Base-by-base conservation (phyloP, 2,888 invertebrate species). In the Ommatoiulus sabulosus region DNA sequence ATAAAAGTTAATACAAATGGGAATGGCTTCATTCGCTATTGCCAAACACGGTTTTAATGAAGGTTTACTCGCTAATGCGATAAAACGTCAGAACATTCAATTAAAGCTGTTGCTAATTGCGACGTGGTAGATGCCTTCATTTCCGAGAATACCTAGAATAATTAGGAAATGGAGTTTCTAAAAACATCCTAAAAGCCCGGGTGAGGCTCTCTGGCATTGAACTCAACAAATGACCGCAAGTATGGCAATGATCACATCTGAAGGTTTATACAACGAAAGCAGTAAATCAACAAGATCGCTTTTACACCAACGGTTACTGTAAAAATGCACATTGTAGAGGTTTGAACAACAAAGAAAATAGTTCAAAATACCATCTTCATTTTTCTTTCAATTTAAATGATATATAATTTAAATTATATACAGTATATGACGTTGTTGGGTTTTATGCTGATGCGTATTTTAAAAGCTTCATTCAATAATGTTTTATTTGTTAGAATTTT, bases 61-160 rank as follows among this genome's bases (percentile, higher is more conserved):
- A 80, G 80, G 80, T 80, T 80, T 80, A 80, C 35, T 80, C 80
- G 80, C 35, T 80, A 80, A 80, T 80, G 80, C 80, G 80, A 80
- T 80, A 80, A 80, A 80, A 24, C 80, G 80, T 35, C 35, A 43
- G 80, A 35, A 35, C 80, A 80, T 80, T 80, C 80, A 80, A 80
- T 80, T 80, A 80, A 80, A 80, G 10, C 35, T 24, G 80, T 80
- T 80, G 80, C 80, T 80, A 80, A 80, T 80, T 80, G 80, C 80
- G 80, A 80, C 80, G 80, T 80, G 80, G 80, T 35, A 35, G 24
- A 35, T 35, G 80, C 35, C 72, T 35, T 80, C 80, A 80, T 80
- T 80, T 80, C 80, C 80, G 80, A 80, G 35, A 80, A 80, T 80
- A 80, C 80, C 35, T 80, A 12, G 12, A 80, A 80, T 80, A 35